Percentiles rank a stretch among this genome's conserved stretches.
These are phyloP conservation scores for Rhamphomyia laevipes DNA, from an alignment of 2,888 invertebrate species.

Conservation along the genomic window DNA sequence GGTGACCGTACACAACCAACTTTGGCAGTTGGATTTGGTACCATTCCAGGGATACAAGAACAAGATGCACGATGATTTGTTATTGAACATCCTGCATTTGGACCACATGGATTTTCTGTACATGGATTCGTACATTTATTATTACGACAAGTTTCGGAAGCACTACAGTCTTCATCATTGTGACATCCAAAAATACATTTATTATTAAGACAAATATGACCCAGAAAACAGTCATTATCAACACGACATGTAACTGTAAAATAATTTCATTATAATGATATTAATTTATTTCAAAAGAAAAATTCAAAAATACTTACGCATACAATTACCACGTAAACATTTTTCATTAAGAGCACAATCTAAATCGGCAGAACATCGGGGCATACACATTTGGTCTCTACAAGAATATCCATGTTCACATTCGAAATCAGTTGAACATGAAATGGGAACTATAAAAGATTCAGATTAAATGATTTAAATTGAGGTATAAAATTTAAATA, in stretches of 20 bases:
- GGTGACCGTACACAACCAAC: slow-evolving; percentile 78
- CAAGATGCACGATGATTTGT: slow-evolving; percentile 72
- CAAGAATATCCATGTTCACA: slow-evolving; percentile 64
- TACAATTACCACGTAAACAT: slow-evolving; percentile 69
- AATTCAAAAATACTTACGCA: slow-evolving; percentile 47
- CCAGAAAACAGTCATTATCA: slow-evolving; percentile 85
- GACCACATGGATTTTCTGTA: slow-evolving; percentile 65
- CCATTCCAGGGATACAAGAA: slow-evolving; percentile 63
- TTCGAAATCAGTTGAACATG: slow-evolving; percentile 57
- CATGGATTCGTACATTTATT: slow-evolving; percentile 76
- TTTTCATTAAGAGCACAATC: slow-evolving; percentile 85
- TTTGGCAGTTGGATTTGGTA: slow-evolving; percentile 79
- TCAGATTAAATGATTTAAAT: background rate
- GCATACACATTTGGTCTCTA: slow-evolving; percentile 70
- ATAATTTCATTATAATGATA: too few species aligned
- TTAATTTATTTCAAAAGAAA: too few species aligned
- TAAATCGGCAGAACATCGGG: slow-evolving; percentile 61
- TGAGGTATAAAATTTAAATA: background rate
- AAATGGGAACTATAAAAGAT: slow-evolving; percentile 59
- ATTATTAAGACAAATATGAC: slow-evolving; percentile 77
- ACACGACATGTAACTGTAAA: slow-evolving; percentile 68
- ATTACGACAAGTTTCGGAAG: slow-evolving; percentile 67
- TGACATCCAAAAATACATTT: slow-evolving; percentile 80
- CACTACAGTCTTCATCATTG: slow-evolving; percentile 76
- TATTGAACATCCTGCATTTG: slow-evolving; percentile 70